A percentile compares a stretch with the other conserved stretches of the same genome.
These are phyloP conservation scores for Drosophila carrolli DNA, from an alignment of 1,140 invertebrate genomes.

Conservation along the genomic window DNA sequence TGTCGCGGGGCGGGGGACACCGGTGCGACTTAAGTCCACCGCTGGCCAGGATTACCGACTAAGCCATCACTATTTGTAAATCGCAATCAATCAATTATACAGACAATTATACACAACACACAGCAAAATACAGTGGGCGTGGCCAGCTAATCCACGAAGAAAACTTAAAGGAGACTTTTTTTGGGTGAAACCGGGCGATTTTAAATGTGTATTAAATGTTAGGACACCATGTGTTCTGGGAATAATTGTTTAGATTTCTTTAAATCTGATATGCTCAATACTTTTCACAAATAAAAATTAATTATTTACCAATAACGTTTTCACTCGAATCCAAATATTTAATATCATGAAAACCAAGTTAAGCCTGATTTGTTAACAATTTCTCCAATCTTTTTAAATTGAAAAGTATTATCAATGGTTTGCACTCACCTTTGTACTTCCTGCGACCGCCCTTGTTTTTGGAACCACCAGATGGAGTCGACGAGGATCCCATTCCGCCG, in stretches of 20 bases:
- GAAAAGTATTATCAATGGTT: background rate
- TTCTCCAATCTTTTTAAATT: background rate
- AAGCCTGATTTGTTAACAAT: too few relatives aligned
- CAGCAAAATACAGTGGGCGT: slow-evolving; percentile 51
- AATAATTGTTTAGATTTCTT: too few relatives aligned
- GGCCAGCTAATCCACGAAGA: slow-evolving; percentile 33
- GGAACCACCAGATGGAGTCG: slow-evolving; percentile 55
- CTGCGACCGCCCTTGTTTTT: slow-evolving; percentile 84
- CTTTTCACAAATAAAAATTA: too few relatives aligned
- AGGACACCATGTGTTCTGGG: too few relatives aligned
- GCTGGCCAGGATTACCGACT: slow-evolving; percentile 43
- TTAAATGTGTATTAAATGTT: too few relatives aligned
- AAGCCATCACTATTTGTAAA: slow-evolving; percentile 62
- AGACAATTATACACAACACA: slow-evolving; percentile 8
- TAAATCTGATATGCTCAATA: too few relatives aligned
- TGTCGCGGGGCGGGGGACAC: slow-evolving; percentile 41
- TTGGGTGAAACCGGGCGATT: too few relatives aligned
- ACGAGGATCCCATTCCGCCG: slow-evolving; percentile 17
- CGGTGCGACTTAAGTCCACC: slow-evolving; percentile 1
- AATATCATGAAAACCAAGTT: too few relatives aligned
- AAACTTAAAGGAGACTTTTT: slow-evolving; percentile 24
- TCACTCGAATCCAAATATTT: too few relatives aligned
- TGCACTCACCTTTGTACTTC: slow-evolving; percentile 84
- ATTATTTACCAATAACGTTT: too few relatives aligned
- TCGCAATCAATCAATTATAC: slow-evolving; percentile 39